Percentiles rank a stretch among this genome's conserved stretches.
These are phyloP conservation scores for Drosophila takahashii DNA, from an alignment of 1,140 invertebrate genomes.

Conservation along the genomic window DNA sequence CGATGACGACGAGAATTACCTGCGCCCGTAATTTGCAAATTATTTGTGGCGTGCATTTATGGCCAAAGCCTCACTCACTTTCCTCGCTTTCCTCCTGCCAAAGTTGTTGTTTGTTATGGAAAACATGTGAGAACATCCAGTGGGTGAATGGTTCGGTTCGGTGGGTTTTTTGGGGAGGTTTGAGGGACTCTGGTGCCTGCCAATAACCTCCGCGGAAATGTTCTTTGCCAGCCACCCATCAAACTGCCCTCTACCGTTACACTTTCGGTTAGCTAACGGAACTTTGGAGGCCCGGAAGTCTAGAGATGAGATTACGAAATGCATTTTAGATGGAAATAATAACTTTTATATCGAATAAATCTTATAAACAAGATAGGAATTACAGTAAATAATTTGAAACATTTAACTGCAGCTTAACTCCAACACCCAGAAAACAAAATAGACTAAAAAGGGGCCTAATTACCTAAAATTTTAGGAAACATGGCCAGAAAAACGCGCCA, in stretches of 20 bases:
- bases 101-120: constrained; percentile 57
- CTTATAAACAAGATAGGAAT: too few relatives aligned
- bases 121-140: constrained; percentile 52
- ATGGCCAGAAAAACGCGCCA: too few relatives aligned
- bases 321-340: too few relatives aligned
- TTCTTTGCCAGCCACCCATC: constrained; percentile 8
- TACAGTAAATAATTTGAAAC: too few relatives aligned
- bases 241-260: constrained; percentile 17
- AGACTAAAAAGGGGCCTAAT: too few relatives aligned
- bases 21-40: constrained; percentile 68
- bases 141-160: not conserved
- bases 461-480: too few relatives aligned
- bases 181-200: constrained; percentile 1
- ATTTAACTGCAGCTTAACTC: too few relatives aligned
- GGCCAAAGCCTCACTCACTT: constrained; percentile 15
- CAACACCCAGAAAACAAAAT: too few relatives aligned
- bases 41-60: constrained; percentile 59
- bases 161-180: not conserved
- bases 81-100: not conserved
- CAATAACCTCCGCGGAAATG: constrained; percentile 37
- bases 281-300: not conserved
- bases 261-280: constrained; percentile 31
- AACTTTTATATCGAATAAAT: too few relatives aligned
- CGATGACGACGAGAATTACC: constrained; percentile 59
- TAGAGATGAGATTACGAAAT: constrained; percentile 1